Percentiles rank a stretch among this genome's conserved stretches.
These are phyloP conservation scores for Bucorvus abyssinicus DNA, from an alignment of 2,797 vertebrate genomes.

Conservation along the genomic window DNA sequence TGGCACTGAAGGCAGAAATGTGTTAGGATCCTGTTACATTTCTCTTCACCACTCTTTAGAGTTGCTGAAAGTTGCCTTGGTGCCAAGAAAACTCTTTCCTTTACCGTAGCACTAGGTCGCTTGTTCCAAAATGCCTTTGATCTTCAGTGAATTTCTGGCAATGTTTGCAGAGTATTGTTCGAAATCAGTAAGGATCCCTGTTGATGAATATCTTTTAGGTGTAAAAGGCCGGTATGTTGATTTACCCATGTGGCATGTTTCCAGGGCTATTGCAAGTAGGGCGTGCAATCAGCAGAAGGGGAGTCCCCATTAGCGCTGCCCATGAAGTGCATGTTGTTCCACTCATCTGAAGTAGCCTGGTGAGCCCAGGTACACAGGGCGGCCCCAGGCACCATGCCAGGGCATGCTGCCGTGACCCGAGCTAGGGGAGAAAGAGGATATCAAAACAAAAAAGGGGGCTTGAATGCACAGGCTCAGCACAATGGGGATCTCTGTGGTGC, in stretches of 20 bases:
- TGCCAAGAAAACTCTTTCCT: background rate
- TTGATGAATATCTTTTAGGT: background rate
- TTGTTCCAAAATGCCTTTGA: constrained; percentile 4
- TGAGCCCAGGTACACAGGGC: background rate
- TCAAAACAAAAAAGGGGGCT: background rate
- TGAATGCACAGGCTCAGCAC: background rate
- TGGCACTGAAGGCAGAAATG: background rate
- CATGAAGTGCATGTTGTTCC: background rate
- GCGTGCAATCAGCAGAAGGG: fast-evolving
- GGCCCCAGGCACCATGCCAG: fast-evolving
- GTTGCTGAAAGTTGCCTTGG: background rate
- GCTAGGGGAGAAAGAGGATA: background rate
- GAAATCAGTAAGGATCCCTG: background rate
- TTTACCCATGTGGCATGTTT: background rate
- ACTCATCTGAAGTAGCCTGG: background rate
- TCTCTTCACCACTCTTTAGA: background rate
- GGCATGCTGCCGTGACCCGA: background rate
- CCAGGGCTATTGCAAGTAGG: background rate
- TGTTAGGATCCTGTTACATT: background rate
- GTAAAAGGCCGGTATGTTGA: background rate
- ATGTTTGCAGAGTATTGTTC: background rate
- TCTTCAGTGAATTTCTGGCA: background rate
- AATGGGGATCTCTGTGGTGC: background rate
- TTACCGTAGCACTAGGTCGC: background rate
- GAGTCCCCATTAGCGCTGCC: background rate